phyloP scores from a whole-genome alignment of 2,888 invertebrate genomes.

The Pristionchus exspectatus region DNA sequence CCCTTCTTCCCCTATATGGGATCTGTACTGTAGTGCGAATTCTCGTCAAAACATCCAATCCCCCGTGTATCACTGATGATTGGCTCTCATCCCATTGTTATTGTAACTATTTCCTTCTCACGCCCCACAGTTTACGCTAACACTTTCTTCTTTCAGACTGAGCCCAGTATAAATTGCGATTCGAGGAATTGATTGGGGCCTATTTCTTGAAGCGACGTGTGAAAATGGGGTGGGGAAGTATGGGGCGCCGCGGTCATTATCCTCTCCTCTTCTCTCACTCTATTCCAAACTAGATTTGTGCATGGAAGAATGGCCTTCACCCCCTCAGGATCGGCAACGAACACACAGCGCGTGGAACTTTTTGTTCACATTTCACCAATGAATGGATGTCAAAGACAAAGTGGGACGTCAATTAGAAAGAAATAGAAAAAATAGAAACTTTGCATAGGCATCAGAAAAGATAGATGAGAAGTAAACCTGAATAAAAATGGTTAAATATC shows the following conservation, averaged over 20 bases:
- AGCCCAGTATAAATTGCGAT: not conserved
- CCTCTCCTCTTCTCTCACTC: not conserved
- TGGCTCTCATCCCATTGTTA: not conserved
- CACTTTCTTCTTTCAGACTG: not conserved
- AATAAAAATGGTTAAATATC: no score
- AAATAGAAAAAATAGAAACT: no score
- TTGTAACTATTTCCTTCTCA: not conserved
- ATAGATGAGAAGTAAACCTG: no score
- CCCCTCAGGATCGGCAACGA: conserved; percentile 34
- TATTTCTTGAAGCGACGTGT: not conserved
- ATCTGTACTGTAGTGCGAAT: not conserved
- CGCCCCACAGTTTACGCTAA: not conserved
- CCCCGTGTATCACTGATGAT: not conserved
- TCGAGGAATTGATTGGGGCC: not conserved
- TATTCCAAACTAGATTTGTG: conserved; percentile 25
- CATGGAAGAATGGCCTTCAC: conserved; percentile 36
- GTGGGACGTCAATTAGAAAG: no score
- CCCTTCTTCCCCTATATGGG: no score
- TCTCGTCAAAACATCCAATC: not conserved
- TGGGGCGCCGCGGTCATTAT: conserved; percentile 5
- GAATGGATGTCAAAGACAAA: no score
- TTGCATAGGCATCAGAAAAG: no score
- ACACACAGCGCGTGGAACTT: conserved; percentile 7
- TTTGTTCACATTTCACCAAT: no score
- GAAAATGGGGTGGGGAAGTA: conserved; percentile 25